Base-by-base conservation (phyloP, 2,888 invertebrate species). In the Drosophila conformis region DNA sequence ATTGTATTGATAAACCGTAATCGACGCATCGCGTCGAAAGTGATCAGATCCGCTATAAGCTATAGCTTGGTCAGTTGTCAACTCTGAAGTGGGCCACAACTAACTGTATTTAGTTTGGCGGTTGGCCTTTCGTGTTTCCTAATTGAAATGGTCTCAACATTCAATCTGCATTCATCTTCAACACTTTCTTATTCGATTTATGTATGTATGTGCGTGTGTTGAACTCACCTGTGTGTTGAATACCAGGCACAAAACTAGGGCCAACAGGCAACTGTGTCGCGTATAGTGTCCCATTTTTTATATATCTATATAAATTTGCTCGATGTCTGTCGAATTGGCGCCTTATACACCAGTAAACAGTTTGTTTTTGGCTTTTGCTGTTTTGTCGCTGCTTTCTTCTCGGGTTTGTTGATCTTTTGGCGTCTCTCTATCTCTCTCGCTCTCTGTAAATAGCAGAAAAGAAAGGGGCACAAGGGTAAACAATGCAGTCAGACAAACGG, bases 151-250 rank as follows among this genome's bases (percentile, higher is more conserved):
- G 54, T 56, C 57, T 56, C 73, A 72, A 72, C 59, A 64, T 72
- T 72, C 77, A 65, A 63, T 78, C 33, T 42, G 54, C 69, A 58
- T 58, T 62, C 36, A 49, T 40, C 33, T 42, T 42, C 15, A 60
- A 68, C 70, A 72, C 73, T 82, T 75, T 61, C 67, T 15, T 25
- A 46, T 46, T 46, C 1, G 25, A 25, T 25, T 46, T 15, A 15
- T 25, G 21, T 21, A 13, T 46, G 15, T 15, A 8, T 11, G 13
- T n/a, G n/a, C 7, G 10, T 29, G 40, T 51, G 57, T 53, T 36
- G 13, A 72, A 90, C 93, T 92, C 82, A 93, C 93, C 92, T 93
- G 91, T 90, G 92, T 89, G 78, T 91, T 91, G 83, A 92, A 91
- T 84, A 92, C 88, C 90, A 93, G 89, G 89, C 91, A 92, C 69